Evolutionary conservation across 2,888 invertebrate genomes (phyloP).

Genomic region (Spisula subtruncata): DNA sequence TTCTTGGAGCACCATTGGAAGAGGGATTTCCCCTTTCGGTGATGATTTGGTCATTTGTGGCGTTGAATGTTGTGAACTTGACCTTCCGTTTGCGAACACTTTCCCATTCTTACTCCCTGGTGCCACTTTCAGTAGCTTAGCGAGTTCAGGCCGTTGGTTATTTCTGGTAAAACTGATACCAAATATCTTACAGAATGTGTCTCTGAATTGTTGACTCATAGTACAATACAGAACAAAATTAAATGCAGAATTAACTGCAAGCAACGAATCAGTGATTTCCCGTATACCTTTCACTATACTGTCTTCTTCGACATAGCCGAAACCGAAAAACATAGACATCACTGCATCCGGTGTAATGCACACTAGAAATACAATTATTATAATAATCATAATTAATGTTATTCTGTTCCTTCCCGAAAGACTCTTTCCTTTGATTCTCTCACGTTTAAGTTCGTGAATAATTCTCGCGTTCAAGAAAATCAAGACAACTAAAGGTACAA

Average conservation of each 20-base stretch:
- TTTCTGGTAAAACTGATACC: conserved; percentile 63
- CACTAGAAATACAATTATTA: conserved; percentile 86
- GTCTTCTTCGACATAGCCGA: conserved; percentile 86
- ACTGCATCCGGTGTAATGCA: conserved; percentile 87
- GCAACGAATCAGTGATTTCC: conserved; percentile 86
- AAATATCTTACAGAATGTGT: conserved; percentile 83
- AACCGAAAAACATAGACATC: conserved; percentile 86
- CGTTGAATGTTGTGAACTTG: neutral
- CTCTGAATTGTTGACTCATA: conserved; percentile 85
- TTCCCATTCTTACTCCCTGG: conserved; percentile 15
- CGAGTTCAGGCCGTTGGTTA: conserved; percentile 52
- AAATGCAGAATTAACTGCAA: conserved; percentile 86
- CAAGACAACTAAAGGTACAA: conserved; percentile 85
- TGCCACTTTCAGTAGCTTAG: conserved; percentile 44
- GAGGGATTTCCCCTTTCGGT: neutral
- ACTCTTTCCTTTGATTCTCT: conserved; percentile 82
- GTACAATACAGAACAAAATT: conserved; percentile 86
- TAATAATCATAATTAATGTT: conserved; percentile 86
- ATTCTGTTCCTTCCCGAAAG: conserved; percentile 85
- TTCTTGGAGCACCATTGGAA: conserved; percentile 50
- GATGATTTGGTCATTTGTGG: neutral
- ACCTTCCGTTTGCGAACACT: neutral
- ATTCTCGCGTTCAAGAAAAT: conserved; percentile 84
- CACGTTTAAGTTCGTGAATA: conserved; percentile 83
- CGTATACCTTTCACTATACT: conserved; percentile 84